A percentile compares a stretch with the other conserved stretches of the same genome.
Evolutionary conservation across 2,113 vertebrate genomes (phyloP).

Genomic region (Apaloderma vittatum): DNA sequence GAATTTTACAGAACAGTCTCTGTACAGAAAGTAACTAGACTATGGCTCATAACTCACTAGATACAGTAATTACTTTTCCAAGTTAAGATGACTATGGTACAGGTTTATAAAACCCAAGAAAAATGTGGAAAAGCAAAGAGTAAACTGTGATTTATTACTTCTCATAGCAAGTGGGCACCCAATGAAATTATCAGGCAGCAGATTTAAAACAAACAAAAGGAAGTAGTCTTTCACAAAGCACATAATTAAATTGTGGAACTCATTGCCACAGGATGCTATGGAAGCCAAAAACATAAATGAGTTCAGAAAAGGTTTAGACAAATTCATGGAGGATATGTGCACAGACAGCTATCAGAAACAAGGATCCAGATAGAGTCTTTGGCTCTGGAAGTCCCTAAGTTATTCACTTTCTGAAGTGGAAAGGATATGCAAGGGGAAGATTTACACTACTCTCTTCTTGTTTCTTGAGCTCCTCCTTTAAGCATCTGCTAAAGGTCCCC

Average conservation of each 20-base stretch:
- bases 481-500: neutral
- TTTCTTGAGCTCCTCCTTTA: neutral
- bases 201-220: constrained; percentile 48
- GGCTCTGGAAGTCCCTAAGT: neutral
- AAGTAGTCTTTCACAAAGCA: constrained; percentile 44
- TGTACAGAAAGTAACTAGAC: neutral
- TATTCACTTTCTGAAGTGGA: neutral
- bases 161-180: neutral
- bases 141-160: constrained; percentile 18
- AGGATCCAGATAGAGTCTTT: neutral
- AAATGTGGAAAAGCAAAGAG: neutral
- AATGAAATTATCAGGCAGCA: constrained; percentile 56
- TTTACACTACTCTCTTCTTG: neutral
- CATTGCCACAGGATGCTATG: constrained; percentile 36
- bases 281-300: constrained; percentile 44
- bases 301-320: constrained; percentile 41
- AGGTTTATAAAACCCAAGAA: neutral
- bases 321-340: constrained; percentile 3
- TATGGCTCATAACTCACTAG: neutral
- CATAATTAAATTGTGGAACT: constrained; percentile 28
- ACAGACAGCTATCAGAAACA: constrained; percentile 1
- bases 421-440: neutral
- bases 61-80: neutral
- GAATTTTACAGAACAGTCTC: neutral
- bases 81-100: neutral